Evolutionary conservation across 1,140 invertebrate species (phyloP).

Genomic region (Drosophila persimilis): DNA sequence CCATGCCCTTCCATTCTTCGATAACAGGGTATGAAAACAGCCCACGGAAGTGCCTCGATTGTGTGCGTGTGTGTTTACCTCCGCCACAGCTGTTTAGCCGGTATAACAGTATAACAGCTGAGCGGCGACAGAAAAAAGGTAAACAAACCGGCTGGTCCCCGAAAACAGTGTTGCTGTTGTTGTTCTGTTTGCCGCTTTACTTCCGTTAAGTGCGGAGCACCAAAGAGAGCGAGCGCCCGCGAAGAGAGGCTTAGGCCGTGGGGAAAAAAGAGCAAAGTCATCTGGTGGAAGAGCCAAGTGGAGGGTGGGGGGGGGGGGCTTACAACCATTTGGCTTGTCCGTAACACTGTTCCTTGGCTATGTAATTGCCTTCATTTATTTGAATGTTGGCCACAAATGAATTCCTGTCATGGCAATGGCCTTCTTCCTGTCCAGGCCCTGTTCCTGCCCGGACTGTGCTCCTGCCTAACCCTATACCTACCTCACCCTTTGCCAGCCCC

Average conservation of each 20-base stretch:
- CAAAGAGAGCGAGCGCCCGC: not conserved
- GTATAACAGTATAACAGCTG: slow-evolving; percentile 63
- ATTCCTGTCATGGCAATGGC: slow-evolving; percentile 26
- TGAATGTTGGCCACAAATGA: slow-evolving; percentile 44
- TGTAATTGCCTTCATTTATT: slow-evolving; percentile 50
- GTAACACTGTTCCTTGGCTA: not conserved
- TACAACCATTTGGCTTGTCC: slow-evolving; percentile 5
- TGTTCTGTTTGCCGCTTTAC: slow-evolving; percentile 55
- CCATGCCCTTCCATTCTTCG: too few species aligned
- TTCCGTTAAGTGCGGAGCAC: slow-evolving; percentile 47
- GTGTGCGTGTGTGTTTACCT: slow-evolving; percentile 21
- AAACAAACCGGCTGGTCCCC: slow-evolving; percentile 69
- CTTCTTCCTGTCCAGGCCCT: slow-evolving; percentile 1
- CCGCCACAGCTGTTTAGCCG: slow-evolving; percentile 56
- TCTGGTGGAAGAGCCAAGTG: slow-evolving; percentile 7
- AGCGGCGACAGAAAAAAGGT: slow-evolving; percentile 53
- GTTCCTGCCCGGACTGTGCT: slow-evolving; percentile 2
- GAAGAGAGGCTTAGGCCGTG: slow-evolving; percentile 34
- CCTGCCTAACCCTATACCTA: not conserved
- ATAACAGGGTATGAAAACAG: not conserved
- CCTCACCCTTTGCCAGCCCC: not conserved
- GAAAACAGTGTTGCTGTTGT: too few species aligned
- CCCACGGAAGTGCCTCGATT: slow-evolving; percentile 26
- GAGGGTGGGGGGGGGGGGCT: not conserved
- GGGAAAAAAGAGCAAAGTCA: slow-evolving; percentile 20